Evolutionary conservation across 2,113 vertebrate species (phyloP), one percentile per base, ranked within the genome.

Genomic region (Accipiter cooperii): DNA sequence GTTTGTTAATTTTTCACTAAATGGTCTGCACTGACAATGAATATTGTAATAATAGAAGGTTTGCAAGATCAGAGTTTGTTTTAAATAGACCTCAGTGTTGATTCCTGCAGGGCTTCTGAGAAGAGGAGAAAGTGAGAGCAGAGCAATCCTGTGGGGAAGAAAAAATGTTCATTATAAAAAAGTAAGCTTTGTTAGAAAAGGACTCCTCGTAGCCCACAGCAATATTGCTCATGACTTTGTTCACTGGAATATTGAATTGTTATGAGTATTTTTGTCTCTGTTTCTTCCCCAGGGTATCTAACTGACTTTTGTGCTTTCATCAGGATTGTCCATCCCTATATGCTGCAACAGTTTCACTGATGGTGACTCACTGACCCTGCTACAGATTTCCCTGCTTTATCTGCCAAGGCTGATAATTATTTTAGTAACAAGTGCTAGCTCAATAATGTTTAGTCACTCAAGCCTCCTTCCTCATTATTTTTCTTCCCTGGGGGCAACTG

Each of bases 391-490:
- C 93, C 51, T 38, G 70, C n/a, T 95, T 91, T 88, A 34, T 89
- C 61, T 96, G 68, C 51, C 60, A 89, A 83, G 61, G 28, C 68
- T 96, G 85, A 91, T 92, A 95, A 94, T 95, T 91, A 91, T 87
- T 96, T 96, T 65, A 94, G 79, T 92, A 96, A 94, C 70, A 94
- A 96, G 82, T 94, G 31, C 78, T 82, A 95, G 40, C 65, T 97
- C 79, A 84, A 14, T 84, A 87, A 90, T 75, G 46, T 84, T 95
- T 78, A 96, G 78, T 74, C 75, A 87, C 69, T 93, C 51, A 31
- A 29, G 55, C 65, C 71, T 65, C 47, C 74, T 92, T 29, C n/a
- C 33, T 97, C 89, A 82, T 90, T 97, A 92, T 94, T 96, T 97
- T 98, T 91, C 87, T 88, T 94, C 80, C 96, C 36, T 57, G 68